Conservation (phyloP, 2,888 invertebrate genomes). For the Polyommatus iphigenia region DNA sequence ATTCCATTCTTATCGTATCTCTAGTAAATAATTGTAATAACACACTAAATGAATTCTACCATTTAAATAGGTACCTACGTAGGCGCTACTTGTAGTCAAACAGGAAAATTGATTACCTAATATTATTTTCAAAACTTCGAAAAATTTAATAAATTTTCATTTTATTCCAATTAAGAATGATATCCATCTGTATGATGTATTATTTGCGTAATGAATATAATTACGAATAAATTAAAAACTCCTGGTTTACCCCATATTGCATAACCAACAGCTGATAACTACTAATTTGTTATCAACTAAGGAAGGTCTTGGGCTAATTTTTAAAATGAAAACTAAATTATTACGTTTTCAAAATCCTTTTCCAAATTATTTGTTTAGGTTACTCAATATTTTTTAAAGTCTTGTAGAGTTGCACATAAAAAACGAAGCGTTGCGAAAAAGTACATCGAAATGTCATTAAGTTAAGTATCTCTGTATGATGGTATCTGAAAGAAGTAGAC, state of each 20-base stretch:
- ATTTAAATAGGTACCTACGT: background rate
- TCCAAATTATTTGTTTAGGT: background rate
- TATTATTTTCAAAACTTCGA: background rate
- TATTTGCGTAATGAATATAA: background rate
- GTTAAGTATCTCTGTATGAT: constrained; percentile 44
- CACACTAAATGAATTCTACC: background rate
- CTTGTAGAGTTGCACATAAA: background rate
- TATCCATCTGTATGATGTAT: background rate
- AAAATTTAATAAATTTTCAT: constrained; percentile 1
- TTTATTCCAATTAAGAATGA: background rate
- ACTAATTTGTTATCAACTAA: background rate
- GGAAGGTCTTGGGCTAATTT: background rate
- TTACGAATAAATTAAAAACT: background rate
- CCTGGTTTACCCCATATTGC: background rate
- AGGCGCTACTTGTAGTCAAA: background rate
- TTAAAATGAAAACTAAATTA: no score
- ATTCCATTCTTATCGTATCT: background rate
- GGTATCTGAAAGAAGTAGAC: constrained; percentile 48
- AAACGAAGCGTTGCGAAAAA: constrained; percentile 31
- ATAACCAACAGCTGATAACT: background rate
- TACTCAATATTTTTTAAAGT: background rate
- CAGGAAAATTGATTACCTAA: background rate
- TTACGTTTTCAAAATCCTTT: background rate
- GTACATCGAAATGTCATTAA: constrained; percentile 46
- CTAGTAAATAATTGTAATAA: background rate